phyloP scores from a whole-genome alignment of 53 echinoderm and acorn worm genomes.

The Pentamera pediparva region DNA sequence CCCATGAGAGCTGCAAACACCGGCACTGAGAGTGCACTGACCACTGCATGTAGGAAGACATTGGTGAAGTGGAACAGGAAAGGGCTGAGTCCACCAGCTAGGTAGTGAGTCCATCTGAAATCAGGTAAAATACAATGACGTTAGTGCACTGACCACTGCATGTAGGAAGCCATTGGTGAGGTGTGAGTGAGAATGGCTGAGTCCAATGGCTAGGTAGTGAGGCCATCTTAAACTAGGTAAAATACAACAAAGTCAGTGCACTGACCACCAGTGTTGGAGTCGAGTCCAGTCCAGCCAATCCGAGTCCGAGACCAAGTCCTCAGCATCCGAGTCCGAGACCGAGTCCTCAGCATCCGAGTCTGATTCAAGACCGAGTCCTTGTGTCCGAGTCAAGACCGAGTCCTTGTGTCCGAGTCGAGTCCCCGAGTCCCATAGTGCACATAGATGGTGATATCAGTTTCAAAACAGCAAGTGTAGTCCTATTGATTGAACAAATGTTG shows the following conservation, averaged over 20 bases:
- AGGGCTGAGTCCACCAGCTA: slow-evolving; percentile 74
- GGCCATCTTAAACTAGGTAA: slow-evolving; percentile 42
- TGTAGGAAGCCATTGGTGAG: slow-evolving; percentile 74
- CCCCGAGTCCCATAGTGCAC: too few relatives aligned
- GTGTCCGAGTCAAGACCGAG: too few relatives aligned
- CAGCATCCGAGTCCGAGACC: too few relatives aligned
- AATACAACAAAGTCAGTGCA: not conserved
- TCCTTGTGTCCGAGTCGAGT: too few relatives aligned
- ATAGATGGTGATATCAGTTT: too few relatives aligned
- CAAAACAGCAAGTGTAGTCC: too few relatives aligned
- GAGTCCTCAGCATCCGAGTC: too few relatives aligned
- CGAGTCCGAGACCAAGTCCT: too few relatives aligned
- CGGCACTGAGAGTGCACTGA: slow-evolving; percentile 55
- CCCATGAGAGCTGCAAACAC: slow-evolving; percentile 53
- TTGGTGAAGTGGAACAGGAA: slow-evolving; percentile 75
- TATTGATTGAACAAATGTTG: too few relatives aligned
- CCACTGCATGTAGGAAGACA: slow-evolving; percentile 64
- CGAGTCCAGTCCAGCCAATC: too few relatives aligned
- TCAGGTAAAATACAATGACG: slow-evolving; percentile 5
- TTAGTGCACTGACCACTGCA: slow-evolving; percentile 55
- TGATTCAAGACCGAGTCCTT: too few relatives aligned
- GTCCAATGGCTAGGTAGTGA: slow-evolving; percentile 67
- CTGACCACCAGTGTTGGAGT: too few relatives aligned
- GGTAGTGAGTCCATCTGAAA: slow-evolving; percentile 68
- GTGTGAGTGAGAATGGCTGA: slow-evolving; percentile 73